Evolutionary conservation across 2,888 invertebrate species (phyloP), one percentile per base, ranked within the genome.

Genomic region (Synergus itoensis): DNA sequence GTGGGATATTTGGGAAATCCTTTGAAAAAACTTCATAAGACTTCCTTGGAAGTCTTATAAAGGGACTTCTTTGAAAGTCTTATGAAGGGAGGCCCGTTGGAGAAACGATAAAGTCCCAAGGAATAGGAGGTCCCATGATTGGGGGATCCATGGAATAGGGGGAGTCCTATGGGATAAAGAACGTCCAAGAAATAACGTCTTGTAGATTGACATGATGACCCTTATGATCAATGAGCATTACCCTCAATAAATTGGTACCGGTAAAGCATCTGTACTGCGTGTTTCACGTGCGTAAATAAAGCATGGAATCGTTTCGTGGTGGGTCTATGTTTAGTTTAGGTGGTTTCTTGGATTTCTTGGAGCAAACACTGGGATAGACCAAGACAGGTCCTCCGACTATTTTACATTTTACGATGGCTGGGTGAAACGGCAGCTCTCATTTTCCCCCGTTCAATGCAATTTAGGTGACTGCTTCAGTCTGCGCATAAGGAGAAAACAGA

Each of bases 241-340:
- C n/a, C 11, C 40, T 41, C 8, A n/a, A 36, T 36, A 1, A 40
- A 41, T 41, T 65, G 40, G 16, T 41, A 40, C 40, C 41, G n/a
- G 65, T n/a, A 4, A 65, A 65, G 41, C 36, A n/a, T 65, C 36
- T 65, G 40, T 60, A 60, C 60, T 60, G 12, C 2, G n/a, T 1
- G 18, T 62, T 62, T 65, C 7, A 41, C 11, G 36, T 65, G 11
- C 16, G 1, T 28, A 69, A 48, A 48, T 53, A 53, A 36, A 73
- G 28, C 18, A 0, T 73, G 3, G 36, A 48, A 73, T 53, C 73
- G 48, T 73, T 73, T 53, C 40, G 48, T 12, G 73, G 73, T 73
- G 53, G 36, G 53, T 73, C 73, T 73, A 73, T 53, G 73, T 73
- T 73, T 73, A 73, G 73, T 73, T 73, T 73, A 73, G 73, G 73